Percentiles rank a stretch among this genome's conserved stretches.
Evolutionary conservation across 92 coral and sea anemone genomes (phyloP).

Genomic region (Zoanthus solanderi): DNA sequence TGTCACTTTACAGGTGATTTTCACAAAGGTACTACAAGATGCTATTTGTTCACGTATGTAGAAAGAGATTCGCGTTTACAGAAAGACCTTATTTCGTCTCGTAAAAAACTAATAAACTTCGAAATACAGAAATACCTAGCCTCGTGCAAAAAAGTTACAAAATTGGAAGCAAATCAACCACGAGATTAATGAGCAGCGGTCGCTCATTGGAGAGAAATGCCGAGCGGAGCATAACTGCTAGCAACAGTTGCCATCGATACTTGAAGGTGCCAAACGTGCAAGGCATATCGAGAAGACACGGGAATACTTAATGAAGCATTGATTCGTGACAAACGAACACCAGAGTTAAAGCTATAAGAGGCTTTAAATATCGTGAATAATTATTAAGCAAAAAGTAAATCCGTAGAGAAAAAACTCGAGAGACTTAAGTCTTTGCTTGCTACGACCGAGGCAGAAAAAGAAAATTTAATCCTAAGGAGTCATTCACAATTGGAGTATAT

Average conservation of each 20-base stretch:
- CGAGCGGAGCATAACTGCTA: constrained; percentile 4
- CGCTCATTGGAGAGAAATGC: constrained; percentile 24
- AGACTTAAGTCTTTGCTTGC: not conserved
- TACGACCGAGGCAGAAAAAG: constrained; percentile 29
- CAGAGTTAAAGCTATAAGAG: constrained; percentile 37
- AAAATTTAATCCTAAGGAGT: constrained; percentile 42
- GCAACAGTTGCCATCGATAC: constrained; percentile 36
- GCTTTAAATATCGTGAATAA: constrained; percentile 40
- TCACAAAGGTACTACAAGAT: constrained; percentile 9
- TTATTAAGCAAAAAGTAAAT: constrained; percentile 22
- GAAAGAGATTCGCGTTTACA: constrained; percentile 57
- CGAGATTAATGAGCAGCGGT: constrained; percentile 37
- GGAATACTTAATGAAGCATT: constrained; percentile 50
- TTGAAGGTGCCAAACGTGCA: constrained; percentile 30
- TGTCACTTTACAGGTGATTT: too few species aligned
- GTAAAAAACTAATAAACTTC: constrained; percentile 56
- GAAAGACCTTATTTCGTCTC: constrained; percentile 44
- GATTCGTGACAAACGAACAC: constrained; percentile 30
- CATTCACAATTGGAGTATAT: constrained; percentile 58
- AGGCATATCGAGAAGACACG: constrained; percentile 39
- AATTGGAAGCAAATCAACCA: constrained; percentile 58
- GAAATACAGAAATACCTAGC: constrained; percentile 49
- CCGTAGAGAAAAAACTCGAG: constrained; percentile 4
- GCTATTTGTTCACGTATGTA: constrained; percentile 58
- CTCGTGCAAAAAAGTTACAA: constrained; percentile 52